Conservation (phyloP, 2,888 invertebrate genomes). For the Sericinus montela region DNA sequence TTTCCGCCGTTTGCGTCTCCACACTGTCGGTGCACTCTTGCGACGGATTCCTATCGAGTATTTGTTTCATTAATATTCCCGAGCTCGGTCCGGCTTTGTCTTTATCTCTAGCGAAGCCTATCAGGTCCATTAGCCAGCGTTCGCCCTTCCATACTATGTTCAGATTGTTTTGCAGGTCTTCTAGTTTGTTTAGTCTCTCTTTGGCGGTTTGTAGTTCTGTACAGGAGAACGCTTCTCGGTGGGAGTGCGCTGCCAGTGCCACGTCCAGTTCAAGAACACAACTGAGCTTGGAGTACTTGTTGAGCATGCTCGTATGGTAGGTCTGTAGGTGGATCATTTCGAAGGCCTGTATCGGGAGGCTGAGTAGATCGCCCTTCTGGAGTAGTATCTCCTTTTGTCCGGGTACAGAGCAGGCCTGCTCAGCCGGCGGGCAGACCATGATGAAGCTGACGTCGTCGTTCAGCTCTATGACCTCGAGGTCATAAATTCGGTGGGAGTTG, state of each 20-base stretch:
- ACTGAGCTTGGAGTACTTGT: conserved; percentile 94
- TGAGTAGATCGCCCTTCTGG: conserved; percentile 90
- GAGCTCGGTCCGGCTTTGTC: conserved; percentile 65
- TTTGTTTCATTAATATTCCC: conserved; percentile 67
- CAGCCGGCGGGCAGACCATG: conserved; percentile 94
- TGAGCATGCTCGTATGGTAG: conserved; percentile 94
- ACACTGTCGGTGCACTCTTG: conserved; percentile 44
- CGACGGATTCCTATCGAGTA: conserved; percentile 56
- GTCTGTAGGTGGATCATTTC: conserved; percentile 97
- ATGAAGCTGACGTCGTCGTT: conserved; percentile 94
- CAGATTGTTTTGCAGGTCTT: conserved; percentile 90
- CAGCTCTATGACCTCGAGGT: conserved; percentile 95
- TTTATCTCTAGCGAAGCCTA: conserved; percentile 93
- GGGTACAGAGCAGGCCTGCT: conserved; percentile 94
- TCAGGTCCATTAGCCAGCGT: conserved; percentile 97
- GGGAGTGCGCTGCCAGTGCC: conserved; percentile 93
- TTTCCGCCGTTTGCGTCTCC: conserved; percentile 67
- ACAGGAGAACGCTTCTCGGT: conserved; percentile 96
- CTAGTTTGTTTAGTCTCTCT: conserved; percentile 88
- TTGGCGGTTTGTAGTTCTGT: conserved; percentile 92
- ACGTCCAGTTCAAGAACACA: conserved; percentile 96
- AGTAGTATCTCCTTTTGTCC: conserved; percentile 91
- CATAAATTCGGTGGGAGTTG: conserved; percentile 89
- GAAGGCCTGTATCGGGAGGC: conserved; percentile 95
- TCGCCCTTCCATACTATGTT: conserved; percentile 96